Conservation (phyloP, 2,113 vertebrate species). For the Artemisiospiza belli region DNA sequence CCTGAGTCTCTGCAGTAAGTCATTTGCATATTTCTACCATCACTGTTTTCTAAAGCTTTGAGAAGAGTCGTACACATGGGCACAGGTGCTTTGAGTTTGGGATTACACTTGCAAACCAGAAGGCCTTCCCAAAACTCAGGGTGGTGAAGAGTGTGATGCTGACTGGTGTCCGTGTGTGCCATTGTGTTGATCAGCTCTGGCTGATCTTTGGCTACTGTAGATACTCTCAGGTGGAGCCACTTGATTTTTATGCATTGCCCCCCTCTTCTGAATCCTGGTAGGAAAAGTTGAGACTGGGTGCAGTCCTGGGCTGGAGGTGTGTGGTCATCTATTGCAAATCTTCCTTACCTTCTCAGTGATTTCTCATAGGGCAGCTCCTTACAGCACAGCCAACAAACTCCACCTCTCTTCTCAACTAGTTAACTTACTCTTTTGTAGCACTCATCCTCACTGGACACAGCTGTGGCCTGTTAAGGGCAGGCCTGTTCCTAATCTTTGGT, state of each 20-base stretch:
- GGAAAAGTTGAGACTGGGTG: neutral
- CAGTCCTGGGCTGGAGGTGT: neutral
- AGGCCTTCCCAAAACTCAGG: neutral
- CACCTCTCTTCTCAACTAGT: no score
- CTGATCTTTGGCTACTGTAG: neutral
- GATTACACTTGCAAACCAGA: accelerated
- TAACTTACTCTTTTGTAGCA: no score
- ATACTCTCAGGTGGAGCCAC: neutral
- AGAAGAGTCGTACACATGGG: no score
- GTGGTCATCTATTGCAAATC: no score
- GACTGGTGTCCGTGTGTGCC: accelerated
- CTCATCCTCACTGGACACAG: no score
- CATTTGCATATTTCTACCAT: neutral
- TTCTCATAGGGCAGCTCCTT: no score
- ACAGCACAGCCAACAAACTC: no score
- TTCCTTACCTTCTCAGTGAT: no score
- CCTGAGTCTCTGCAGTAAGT: neutral
- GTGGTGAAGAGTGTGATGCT: neutral
- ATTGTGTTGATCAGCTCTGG: neutral
- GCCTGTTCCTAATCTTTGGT: no score
- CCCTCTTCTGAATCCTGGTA: neutral
- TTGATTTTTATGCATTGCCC: accelerated
- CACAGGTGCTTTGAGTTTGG: neutral
- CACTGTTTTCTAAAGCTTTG: neutral
- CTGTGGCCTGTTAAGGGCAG: no score